A percentile compares a stretch with the other conserved stretches of the same genome.
phyloP scores from a whole-genome alignment of 2,888 invertebrate genomes.

The Eristalis tenax region DNA sequence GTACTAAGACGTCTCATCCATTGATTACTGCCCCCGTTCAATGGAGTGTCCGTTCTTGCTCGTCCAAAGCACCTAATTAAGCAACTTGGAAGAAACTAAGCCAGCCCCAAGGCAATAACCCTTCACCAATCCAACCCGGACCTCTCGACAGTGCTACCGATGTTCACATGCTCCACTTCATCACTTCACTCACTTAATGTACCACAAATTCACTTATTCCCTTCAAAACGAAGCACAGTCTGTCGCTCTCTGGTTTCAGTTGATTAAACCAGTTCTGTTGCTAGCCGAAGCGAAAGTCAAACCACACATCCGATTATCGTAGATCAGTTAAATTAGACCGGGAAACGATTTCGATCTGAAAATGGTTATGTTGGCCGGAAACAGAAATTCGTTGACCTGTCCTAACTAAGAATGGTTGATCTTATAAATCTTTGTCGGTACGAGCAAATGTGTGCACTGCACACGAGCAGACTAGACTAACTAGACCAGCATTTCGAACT shows the following conservation, averaged over 20 bases:
- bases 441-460: neutral
- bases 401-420: neutral
- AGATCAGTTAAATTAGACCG: neutral
- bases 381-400: constrained; percentile 3
- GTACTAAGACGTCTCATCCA: too few species aligned
- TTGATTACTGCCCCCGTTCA: too few species aligned
- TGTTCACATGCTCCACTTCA: too few species aligned
- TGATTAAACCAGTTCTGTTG: neutral
- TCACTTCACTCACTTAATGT: too few species aligned
- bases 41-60: too few species aligned
- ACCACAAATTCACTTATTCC: neutral
- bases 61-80: too few species aligned
- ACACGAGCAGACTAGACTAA: neutral
- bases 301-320: neutral
- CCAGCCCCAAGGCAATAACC: too few species aligned
- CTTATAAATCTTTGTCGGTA: neutral
- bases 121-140: too few species aligned
- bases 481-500: neutral
- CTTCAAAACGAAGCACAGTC: neutral
- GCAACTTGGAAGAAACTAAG: too few species aligned
- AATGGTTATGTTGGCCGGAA: neutral
- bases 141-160: too few species aligned
- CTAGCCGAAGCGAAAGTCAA: neutral
- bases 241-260: neutral
- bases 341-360: neutral